Evolutionary conservation across 2,888 invertebrate genomes (phyloP).

Genomic region (Pharmacophagus antenor): DNA sequence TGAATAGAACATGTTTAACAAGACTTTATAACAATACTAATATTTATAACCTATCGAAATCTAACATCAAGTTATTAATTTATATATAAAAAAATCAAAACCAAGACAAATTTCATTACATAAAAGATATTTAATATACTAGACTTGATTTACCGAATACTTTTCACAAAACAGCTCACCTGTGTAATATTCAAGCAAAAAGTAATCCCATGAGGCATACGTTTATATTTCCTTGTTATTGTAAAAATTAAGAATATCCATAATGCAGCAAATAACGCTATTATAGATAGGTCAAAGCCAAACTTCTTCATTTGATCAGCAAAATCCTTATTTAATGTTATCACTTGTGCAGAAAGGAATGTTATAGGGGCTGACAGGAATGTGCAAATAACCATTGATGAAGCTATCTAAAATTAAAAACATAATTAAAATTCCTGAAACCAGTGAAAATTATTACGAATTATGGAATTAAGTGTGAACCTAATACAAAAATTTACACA

Average conservation of each 20-base stretch:
- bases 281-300: constrained; percentile 91
- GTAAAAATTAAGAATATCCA: constrained; percentile 89
- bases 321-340: constrained; percentile 90
- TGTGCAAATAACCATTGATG: constrained; percentile 96
- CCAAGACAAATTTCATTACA: too few species aligned
- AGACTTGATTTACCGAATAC: too few species aligned
- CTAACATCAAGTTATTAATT: too few species aligned
- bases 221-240: constrained; percentile 87
- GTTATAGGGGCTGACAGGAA: constrained; percentile 96
- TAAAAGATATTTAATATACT: too few species aligned
- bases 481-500: too few species aligned
- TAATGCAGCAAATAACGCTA: constrained; percentile 87
- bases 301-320: constrained; percentile 88
- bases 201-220: constrained; percentile 91
- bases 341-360: constrained; percentile 97
- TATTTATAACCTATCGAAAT: too few species aligned
- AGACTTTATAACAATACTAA: too few species aligned
- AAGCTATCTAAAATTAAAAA: constrained; percentile 85
- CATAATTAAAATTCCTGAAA: too few species aligned
- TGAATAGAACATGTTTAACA: too few species aligned
- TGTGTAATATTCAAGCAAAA: constrained; percentile 89
- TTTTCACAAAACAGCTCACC: constrained; percentile 71
- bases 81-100: too few species aligned
- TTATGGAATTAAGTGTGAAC: too few species aligned
- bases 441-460: too few species aligned